Evolutionary conservation across 1,140 invertebrate genomes (phyloP), one percentile per base, ranked within the genome.

Genomic region (Glossosoma conforme): DNA sequence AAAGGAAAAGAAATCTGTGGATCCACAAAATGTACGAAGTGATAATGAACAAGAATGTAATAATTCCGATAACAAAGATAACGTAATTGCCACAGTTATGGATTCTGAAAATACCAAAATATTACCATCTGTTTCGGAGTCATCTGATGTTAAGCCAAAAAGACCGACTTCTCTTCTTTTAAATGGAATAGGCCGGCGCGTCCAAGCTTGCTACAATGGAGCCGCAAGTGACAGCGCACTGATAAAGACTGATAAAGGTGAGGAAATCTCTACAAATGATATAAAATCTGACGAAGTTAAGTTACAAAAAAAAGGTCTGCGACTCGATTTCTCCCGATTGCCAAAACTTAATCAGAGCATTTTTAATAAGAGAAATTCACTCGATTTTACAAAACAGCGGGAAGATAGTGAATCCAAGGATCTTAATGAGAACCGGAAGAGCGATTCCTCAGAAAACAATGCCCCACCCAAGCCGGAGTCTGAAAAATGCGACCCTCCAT

Each of bases 321-420:
- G 83, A 69, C 68, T 87, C 55, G 84, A 87, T 67, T 74, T 87
- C 47, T 79, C 76, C 10, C 79, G 77, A 61, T 76, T 82, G 57
- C 78, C 79, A 53, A 70, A 67, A 67, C 68, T 72, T 41, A 76
- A 73, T 62, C 72, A 69, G 65, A 24, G 47, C 35, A 56, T 60
- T n/a, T 60, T 60, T 32, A 51, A 41, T 35, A 54, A 53, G 28
- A 13, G 54, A 20, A 60, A 56, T 30, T 60, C 58, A 13, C 19
- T 56, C 11, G 50, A 60, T 24, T 19, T 52, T 14, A 32, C 46
- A 19, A 53, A 44, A 17, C 49, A 50, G 36, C 19, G 45, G 18
- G 51, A 60, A 57, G 36, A 24, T 17, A 52, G 48, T 40, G 47
- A 52, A 46, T 45, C 24, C 35, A 59, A 52, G 47, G 56, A 58